phyloP scores from a whole-genome alignment of 2,113 vertebrate species.

The Lota lota region DNA sequence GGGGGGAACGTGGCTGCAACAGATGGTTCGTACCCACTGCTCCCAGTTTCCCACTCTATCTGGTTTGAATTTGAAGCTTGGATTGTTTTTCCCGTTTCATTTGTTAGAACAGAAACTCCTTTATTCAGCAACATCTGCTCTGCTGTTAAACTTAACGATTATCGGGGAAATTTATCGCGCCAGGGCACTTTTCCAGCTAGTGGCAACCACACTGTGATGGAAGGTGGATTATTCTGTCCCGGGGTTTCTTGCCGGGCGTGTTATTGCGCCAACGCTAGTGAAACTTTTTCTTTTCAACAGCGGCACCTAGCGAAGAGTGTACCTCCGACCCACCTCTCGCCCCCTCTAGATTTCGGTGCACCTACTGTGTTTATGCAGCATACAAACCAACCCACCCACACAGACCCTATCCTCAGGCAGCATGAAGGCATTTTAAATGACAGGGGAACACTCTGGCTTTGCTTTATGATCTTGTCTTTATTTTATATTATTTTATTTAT shows the following conservation, averaged over 20 bases:
- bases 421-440: slow-evolving; percentile 57
- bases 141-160: slow-evolving; percentile 64
- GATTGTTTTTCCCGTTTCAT: slow-evolving; percentile 7
- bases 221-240: neutral
- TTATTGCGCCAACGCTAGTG: too few relatives aligned
- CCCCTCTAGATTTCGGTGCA: too few relatives aligned
- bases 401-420: too few relatives aligned
- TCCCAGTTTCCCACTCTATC: slow-evolving; percentile 33
- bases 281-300: too few relatives aligned
- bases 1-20: slow-evolving; percentile 39
- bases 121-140: slow-evolving; percentile 56
- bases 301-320: too few relatives aligned
- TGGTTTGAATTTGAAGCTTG: slow-evolving; percentile 56
- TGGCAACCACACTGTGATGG: neutral
- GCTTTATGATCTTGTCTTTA: slow-evolving; percentile 43
- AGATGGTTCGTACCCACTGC: slow-evolving; percentile 63
- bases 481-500: slow-evolving; percentile 13
- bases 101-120: slow-evolving; percentile 31
- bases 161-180: slow-evolving; percentile 55
- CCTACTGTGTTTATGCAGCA: too few relatives aligned
- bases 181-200: neutral
- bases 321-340: too few relatives aligned
- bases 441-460: slow-evolving; percentile 53
- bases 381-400: too few relatives aligned
- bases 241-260: too few relatives aligned